Evolutionary conservation across 1,140 invertebrate species (phyloP).

Genomic region (Lethrus apterus): DNA sequence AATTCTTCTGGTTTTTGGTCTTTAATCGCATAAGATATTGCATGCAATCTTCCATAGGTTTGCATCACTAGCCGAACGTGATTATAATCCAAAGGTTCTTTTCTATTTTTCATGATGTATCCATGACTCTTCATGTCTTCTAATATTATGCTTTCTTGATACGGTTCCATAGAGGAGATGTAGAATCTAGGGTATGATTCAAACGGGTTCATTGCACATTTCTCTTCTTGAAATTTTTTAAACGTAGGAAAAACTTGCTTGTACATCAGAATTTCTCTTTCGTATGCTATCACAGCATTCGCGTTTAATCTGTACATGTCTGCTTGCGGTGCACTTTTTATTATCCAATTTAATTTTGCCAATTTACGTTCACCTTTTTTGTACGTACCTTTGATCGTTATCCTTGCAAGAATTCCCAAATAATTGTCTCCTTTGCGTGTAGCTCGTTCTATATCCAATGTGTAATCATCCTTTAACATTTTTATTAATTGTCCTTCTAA

Average conservation of each 20-base stretch:
- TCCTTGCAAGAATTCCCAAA: too few relatives aligned
- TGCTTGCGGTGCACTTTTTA: slow-evolving; percentile 1
- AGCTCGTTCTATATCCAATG: too few relatives aligned
- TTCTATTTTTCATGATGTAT: slow-evolving; percentile 1
- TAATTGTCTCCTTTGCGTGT: too few relatives aligned
- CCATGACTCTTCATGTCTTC: slow-evolving; percentile 3
- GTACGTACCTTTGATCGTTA: too few relatives aligned
- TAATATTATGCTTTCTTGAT: slow-evolving; percentile 6
- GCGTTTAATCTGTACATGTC: neutral
- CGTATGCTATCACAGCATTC: neutral
- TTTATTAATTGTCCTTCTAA: too few relatives aligned
- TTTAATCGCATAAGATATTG: slow-evolving; percentile 5
- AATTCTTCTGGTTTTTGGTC: slow-evolving; percentile 7
- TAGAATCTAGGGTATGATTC: neutral
- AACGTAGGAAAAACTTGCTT: neutral
- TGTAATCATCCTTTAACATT: too few relatives aligned
- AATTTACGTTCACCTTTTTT: too few relatives aligned
- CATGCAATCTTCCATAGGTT: slow-evolving; percentile 7
- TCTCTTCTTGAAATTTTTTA: slow-evolving; percentile 2
- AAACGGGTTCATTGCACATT: neutral
- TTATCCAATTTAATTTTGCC: too few relatives aligned
- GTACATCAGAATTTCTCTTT: slow-evolving; percentile 1
- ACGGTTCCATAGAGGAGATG: too few relatives aligned
- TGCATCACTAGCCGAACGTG: slow-evolving; percentile 3
- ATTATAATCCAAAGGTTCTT: neutral